Conservation (phyloP, 2,113 vertebrate genomes). For the Cephalopholis sonnerati region DNA sequence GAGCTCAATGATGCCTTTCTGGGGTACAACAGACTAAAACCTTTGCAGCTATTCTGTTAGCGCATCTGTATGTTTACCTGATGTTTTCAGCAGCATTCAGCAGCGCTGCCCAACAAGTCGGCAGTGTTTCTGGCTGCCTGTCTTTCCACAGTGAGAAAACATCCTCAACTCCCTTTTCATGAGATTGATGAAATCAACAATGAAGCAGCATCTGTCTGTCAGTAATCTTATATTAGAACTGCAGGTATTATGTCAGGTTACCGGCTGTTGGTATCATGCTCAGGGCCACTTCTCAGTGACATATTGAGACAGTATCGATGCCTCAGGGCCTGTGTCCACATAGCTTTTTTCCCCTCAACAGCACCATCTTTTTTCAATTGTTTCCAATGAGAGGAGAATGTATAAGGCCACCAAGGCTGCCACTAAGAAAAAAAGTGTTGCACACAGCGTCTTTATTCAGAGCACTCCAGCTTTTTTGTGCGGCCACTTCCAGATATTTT, state of each 20-base stretch:
- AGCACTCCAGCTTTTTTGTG: too few relatives aligned
- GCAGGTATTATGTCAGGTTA: not conserved
- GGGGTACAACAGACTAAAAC: constrained; percentile 6
- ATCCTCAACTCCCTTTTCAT: not conserved
- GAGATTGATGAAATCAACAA: not conserved
- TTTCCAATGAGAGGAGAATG: too few relatives aligned
- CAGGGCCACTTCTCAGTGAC: not conserved
- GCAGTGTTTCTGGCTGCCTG: not conserved
- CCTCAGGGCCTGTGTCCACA: too few relatives aligned
- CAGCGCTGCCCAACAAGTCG: not conserved
- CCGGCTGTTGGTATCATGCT: not conserved
- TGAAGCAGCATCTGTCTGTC: not conserved
- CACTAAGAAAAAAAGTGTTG: too few relatives aligned
- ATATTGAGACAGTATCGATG: too few relatives aligned
- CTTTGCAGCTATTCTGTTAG: not conserved
- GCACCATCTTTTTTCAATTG: too few relatives aligned
- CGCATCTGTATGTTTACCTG: constrained; percentile 27
- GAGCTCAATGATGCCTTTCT: constrained; percentile 30
- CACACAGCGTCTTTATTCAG: too few relatives aligned
- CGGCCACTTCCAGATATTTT: too few relatives aligned
- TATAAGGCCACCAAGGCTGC: too few relatives aligned
- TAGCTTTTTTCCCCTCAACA: too few relatives aligned
- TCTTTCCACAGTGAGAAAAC: not conserved
- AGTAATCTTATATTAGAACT: not conserved
- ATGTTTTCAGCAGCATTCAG: constrained; percentile 7